Conservation (phyloP, 2,888 invertebrate genomes). For the Diarsia brunnea region DNA sequence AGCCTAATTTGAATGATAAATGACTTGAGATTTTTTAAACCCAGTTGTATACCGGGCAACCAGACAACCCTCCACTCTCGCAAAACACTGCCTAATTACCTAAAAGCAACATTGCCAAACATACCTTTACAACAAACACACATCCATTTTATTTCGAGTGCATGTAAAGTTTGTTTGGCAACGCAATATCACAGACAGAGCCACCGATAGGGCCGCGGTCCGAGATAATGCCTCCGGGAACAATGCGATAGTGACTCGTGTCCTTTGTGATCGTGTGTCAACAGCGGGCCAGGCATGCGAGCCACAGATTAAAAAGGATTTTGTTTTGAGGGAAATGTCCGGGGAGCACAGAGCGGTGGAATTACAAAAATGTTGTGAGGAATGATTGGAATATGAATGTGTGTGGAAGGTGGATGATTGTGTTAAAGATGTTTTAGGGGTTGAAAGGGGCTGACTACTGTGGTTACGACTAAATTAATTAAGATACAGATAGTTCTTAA, state of each 20-base stretch:
- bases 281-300: slow-evolving; percentile 24
- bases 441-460: neutral
- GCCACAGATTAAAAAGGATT: slow-evolving; percentile 25
- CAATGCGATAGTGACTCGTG: slow-evolving; percentile 47
- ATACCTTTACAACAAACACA: neutral
- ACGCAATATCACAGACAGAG: slow-evolving; percentile 3
- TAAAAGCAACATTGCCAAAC: slow-evolving; percentile 1
- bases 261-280: slow-evolving; percentile 49
- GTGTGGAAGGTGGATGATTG: neutral
- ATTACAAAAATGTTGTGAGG: neutral
- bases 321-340: neutral
- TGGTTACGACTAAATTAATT: neutral
- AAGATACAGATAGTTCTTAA: neutral
- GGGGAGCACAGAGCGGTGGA: neutral
- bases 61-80: neutral
- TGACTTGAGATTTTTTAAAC: neutral
- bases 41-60: neutral
- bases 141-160: slow-evolving; percentile 3
- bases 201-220: slow-evolving; percentile 15
- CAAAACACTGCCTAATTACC: neutral
- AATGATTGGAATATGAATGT: neutral
- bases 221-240: slow-evolving; percentile 49
- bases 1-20: neutral
- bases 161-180: slow-evolving; percentile 25
- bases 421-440: neutral